Evolutionary conservation across 2,797 vertebrate genomes (phyloP), one percentile per base, ranked within the genome.

Genomic region (Characodon lateralis): DNA sequence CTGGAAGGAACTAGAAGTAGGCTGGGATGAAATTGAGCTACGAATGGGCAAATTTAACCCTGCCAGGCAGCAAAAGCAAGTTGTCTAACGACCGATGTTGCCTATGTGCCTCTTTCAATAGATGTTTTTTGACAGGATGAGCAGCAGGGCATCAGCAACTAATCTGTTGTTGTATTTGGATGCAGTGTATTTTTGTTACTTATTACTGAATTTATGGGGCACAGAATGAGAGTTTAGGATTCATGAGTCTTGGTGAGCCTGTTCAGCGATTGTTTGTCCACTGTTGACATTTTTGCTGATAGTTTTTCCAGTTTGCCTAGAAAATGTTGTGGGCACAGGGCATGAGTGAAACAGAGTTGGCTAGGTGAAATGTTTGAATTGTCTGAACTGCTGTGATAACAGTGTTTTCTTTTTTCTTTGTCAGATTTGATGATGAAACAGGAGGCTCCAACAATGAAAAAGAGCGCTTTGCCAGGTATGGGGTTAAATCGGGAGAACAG

Each of bases 391-490:
- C 46, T 66, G 46, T 28, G 46, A 74, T 76, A 55, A 81, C 7
- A 66, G 51, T 10, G 3, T 50, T 55, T 72, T 26, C 68, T 88
- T 26, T 74, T 84, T 86, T 76, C 16, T 81, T 55, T 76, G 35
- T 79, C 85, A 99, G 98, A 71, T 98, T 97, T 81, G 98, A 99
- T 0, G 98, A 99, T 20, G 98, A 99, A 59, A 92, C 95, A 0
- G 94, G 94, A 80, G 96, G 96, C 78, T 94, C 95, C 5, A 96
- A 95, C 1, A 93, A 93, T 84, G 98, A 99, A 71, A 99, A 99
- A 79, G 98, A 99, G 83, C 96, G 98, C 10, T 99, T 99, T 94
- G 98, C 98, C 88, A 98, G 98, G 98, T 99, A 96, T 90, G 93
- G 65, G 22, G 89, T 90, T 94, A 90, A 92, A 85, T 31, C 24